These are phyloP conservation scores for Dendronephthya gigantea DNA, from an alignment of 64 coral and sea anemone genomes.

Conservation along the genomic window DNA sequence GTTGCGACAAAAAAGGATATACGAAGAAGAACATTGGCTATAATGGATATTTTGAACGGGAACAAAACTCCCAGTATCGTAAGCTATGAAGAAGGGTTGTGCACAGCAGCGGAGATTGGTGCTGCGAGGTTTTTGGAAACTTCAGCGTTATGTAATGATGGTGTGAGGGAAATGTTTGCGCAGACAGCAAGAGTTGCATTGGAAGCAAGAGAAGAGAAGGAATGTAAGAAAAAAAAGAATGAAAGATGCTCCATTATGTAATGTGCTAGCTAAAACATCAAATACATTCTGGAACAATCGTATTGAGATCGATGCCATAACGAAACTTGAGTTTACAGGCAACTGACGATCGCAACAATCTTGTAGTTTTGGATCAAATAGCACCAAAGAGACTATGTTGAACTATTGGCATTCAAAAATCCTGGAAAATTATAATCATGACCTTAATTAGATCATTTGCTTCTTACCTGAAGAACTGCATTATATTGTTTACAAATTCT, in stretches of 20 bases:
- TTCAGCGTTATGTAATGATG: constrained; percentile 83
- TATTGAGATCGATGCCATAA: too few species aligned
- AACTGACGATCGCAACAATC: too few species aligned
- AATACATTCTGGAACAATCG: too few species aligned
- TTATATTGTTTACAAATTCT: too few species aligned
- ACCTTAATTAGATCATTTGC: too few species aligned
- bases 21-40: constrained; percentile 47
- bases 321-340: too few species aligned
- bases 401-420: too few species aligned
- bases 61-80: constrained; percentile 81
- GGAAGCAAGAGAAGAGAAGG: constrained; percentile 21
- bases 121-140: constrained; percentile 66
- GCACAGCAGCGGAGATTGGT: constrained; percentile 53
- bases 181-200: constrained; percentile 61
- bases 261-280: background rate
- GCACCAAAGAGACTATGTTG: too few species aligned
- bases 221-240: background rate
- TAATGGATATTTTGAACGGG: constrained; percentile 51
- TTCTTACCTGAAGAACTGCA: too few species aligned
- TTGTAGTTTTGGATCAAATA: too few species aligned
- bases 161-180: constrained; percentile 74
- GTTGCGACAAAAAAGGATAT: constrained; percentile 98
- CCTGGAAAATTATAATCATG: too few species aligned
- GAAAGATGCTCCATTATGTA: background rate
- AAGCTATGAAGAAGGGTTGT: constrained; percentile 52